A percentile compares a stretch with the other conserved stretches of the same genome.
phyloP scores from a whole-genome alignment of 2,888 invertebrate genomes.

The Microdon myrmicae region DNA sequence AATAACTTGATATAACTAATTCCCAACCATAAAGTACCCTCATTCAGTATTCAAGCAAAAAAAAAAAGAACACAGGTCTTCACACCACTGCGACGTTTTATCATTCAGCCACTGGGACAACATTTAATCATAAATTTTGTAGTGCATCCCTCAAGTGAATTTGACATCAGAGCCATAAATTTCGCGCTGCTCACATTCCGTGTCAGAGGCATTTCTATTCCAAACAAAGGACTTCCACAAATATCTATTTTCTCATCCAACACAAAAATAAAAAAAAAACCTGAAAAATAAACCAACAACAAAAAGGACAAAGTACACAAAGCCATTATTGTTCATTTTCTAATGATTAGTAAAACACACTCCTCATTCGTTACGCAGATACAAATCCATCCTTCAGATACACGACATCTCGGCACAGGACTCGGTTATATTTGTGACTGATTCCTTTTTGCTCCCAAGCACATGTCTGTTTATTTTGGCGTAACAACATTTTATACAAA shows the following conservation, averaged over 20 bases:
- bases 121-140: too few relatives aligned
- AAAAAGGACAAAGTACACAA: constrained; percentile 20
- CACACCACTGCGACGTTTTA: too few relatives aligned
- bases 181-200: constrained; percentile 1
- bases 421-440: constrained; percentile 38
- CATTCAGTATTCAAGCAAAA: too few relatives aligned
- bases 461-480: constrained; percentile 54
- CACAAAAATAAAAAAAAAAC: constrained; percentile 10
- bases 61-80: too few relatives aligned
- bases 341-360: constrained; percentile 48
- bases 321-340: constrained; percentile 40
- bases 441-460: constrained; percentile 46
- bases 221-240: not conserved
- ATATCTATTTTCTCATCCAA: constrained; percentile 1
- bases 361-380: constrained; percentile 45
- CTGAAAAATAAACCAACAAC: not conserved
- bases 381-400: constrained; percentile 36
- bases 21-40: too few relatives aligned
- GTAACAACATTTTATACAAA: constrained; percentile 53
- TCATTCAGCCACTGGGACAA: too few relatives aligned
- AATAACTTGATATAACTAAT: too few relatives aligned
- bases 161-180: constrained; percentile 27
- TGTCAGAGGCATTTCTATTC: constrained; percentile 17
- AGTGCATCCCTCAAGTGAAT: too few relatives aligned
- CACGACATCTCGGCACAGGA: constrained; percentile 39